These are phyloP conservation scores for Hydropsyche betteni DNA, from an alignment of 2,888 invertebrate genomes.

Conservation along the genomic window DNA sequence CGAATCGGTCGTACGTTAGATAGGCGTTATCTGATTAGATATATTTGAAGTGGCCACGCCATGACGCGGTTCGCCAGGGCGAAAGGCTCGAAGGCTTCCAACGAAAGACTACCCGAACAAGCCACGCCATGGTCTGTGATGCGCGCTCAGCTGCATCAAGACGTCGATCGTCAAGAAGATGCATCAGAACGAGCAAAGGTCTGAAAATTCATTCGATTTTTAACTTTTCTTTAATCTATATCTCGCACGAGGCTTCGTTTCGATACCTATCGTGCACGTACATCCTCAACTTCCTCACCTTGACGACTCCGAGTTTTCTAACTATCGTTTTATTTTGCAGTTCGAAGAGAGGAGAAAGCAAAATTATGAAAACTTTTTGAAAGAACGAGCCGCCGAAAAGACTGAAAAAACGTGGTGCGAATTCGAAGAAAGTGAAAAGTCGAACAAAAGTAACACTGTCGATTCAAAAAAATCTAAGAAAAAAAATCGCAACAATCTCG, in stretches of 20 bases:
- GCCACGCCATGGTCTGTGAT: slow-evolving; percentile 79
- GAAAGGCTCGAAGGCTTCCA: slow-evolving; percentile 78
- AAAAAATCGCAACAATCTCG: slow-evolving; percentile 5
- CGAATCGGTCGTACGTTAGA: too few relatives aligned
- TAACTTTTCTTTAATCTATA: too few relatives aligned
- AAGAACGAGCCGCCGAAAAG: slow-evolving; percentile 62
- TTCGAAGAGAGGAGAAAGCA: slow-evolving; percentile 64
- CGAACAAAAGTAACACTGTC: slow-evolving; percentile 29
- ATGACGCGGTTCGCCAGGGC: slow-evolving; percentile 82
- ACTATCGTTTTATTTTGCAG: slow-evolving; percentile 55
- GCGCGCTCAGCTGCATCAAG: slow-evolving; percentile 69
- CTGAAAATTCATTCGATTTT: not conserved
- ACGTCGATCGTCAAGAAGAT: slow-evolving; percentile 63
- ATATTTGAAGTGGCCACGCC: too few relatives aligned
- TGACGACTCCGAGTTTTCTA: too few relatives aligned
- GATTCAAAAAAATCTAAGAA: slow-evolving; percentile 1
- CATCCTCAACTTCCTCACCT: not conserved
- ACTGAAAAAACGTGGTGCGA: slow-evolving; percentile 67
- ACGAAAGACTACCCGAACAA: slow-evolving; percentile 73
- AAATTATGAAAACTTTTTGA: slow-evolving; percentile 65
- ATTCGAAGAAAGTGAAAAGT: slow-evolving; percentile 57
- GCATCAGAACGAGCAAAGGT: slow-evolving; percentile 60
- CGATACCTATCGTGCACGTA: not conserved
- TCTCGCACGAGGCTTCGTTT: not conserved
- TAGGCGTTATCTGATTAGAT: too few relatives aligned